These are phyloP conservation scores for Zaprionus ornatus DNA, from an alignment of 1,140 invertebrate genomes.

Conservation along the genomic window DNA sequence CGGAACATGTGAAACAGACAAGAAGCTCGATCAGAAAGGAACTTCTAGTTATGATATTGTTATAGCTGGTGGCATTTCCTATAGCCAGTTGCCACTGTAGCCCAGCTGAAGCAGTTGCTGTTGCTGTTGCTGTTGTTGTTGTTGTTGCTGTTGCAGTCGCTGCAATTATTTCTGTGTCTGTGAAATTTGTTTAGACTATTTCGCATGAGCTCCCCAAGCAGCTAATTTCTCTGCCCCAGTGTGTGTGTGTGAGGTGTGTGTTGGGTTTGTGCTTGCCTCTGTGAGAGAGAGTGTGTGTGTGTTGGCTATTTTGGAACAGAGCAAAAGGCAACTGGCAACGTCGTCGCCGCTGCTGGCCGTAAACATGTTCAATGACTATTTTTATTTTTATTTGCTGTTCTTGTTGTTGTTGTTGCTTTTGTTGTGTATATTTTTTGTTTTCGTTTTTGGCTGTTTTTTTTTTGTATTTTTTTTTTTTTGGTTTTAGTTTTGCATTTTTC, in stretches of 20 bases:
- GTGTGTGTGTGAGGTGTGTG: conserved; percentile 8
- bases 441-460: conserved; percentile 51
- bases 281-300: conserved; percentile 4
- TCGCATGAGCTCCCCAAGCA: conserved; percentile 1
- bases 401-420: conserved; percentile 44
- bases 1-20: too few species aligned
- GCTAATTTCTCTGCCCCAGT: neutral
- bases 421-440: conserved; percentile 46
- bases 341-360: conserved; percentile 39
- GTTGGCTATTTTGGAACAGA: conserved; percentile 64
- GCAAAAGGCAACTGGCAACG: conserved; percentile 41
- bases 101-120: neutral
- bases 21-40: neutral
- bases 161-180: conserved; percentile 1
- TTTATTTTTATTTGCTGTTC: conserved; percentile 56
- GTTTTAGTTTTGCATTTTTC: conserved; percentile 75
- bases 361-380: conserved; percentile 81
- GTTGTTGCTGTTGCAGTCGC: neutral
- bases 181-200: conserved; percentile 7
- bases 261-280: neutral
- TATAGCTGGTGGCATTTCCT: neutral
- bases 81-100: neutral
- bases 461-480: conserved; percentile 50
- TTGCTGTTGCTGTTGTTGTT: neutral
- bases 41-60: neutral